phyloP scores from a whole-genome alignment of 64 coral and sea anemone genomes.

The Stichodactyla mertensii region DNA sequence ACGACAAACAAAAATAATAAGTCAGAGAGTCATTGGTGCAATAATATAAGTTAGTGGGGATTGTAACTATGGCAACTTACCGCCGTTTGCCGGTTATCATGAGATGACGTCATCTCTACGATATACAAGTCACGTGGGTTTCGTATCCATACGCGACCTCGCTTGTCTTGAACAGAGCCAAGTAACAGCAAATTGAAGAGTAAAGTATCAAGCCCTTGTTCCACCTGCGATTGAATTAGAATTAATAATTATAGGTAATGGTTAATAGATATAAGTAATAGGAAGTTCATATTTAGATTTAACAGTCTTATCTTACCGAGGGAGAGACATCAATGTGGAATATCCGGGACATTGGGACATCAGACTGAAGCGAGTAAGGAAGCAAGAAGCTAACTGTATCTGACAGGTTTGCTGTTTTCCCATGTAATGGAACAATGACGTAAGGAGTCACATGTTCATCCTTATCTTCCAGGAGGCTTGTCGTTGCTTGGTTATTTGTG shows the following conservation, averaged over 20 bases:
- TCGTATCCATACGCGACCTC: constrained; percentile 59
- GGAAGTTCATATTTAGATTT: too few species aligned
- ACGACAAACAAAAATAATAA: not conserved
- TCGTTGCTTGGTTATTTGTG: constrained; percentile 12
- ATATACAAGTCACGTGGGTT: constrained; percentile 57
- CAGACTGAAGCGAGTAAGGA: constrained; percentile 44
- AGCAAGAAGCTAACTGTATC: constrained; percentile 45
- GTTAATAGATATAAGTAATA: not conserved
- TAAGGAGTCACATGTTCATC: constrained; percentile 13
- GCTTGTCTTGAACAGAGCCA: constrained; percentile 46
- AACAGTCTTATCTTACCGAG: constrained; percentile 19
- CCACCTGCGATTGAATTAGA: constrained; percentile 25
- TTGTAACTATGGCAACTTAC: not conserved
- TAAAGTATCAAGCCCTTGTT: constrained; percentile 49
- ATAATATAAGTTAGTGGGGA: not conserved
- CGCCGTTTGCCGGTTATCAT: not conserved
- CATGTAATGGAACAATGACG: constrained; percentile 46
- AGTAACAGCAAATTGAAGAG: constrained; percentile 71
- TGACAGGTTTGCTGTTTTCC: constrained; percentile 17
- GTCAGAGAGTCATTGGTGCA: not conserved
- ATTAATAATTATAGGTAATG: not conserved
- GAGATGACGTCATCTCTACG: constrained; percentile 40
- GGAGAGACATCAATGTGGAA: constrained; percentile 61
- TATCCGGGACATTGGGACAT: constrained; percentile 62
- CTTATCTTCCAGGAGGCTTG: not conserved